Evolutionary conservation across 2,888 invertebrate species (phyloP).

Genomic region (Nomada fabriciana): DNA sequence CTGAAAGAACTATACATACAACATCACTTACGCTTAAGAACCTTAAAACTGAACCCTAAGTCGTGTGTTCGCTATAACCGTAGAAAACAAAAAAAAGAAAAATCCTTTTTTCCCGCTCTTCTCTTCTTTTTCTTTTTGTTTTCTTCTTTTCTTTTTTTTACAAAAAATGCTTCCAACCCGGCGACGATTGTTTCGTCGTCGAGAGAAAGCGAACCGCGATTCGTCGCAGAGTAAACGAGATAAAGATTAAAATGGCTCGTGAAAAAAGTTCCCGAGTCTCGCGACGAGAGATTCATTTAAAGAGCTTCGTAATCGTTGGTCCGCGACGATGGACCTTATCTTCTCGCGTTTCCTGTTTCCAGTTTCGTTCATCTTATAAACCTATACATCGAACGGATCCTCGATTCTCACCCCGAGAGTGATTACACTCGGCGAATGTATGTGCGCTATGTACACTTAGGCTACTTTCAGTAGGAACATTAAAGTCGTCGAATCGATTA

Average conservation of each 20-base stretch:
- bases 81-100: slow-evolving; percentile 49
- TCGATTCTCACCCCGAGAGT: slow-evolving; percentile 31
- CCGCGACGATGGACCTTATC: neutral
- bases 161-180: slow-evolving; percentile 49
- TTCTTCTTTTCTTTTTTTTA: slow-evolving; percentile 10
- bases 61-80: slow-evolving; percentile 46
- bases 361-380: slow-evolving; percentile 14
- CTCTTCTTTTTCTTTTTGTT: neutral
- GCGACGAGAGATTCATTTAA: neutral
- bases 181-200: slow-evolving; percentile 19
- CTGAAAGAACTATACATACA: slow-evolving; percentile 62
- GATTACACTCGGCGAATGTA: slow-evolving; percentile 44
- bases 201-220: neutral
- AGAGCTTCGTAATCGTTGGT: neutral
- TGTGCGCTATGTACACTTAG: slow-evolving; percentile 72
- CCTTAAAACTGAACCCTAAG: slow-evolving; percentile 51
- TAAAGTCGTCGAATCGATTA: slow-evolving; percentile 71
- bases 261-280: neutral
- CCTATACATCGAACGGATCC: slow-evolving; percentile 24
- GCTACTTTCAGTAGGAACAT: slow-evolving; percentile 74
- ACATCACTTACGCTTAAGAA: slow-evolving; percentile 57
- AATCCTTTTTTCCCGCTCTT: neutral
- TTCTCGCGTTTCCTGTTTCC: neutral
- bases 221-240: no score
- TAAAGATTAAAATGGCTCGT: neutral